phyloP scores from a whole-genome alignment of 1,140 invertebrate genomes.

The Pseudomyrmex concolor region DNA sequence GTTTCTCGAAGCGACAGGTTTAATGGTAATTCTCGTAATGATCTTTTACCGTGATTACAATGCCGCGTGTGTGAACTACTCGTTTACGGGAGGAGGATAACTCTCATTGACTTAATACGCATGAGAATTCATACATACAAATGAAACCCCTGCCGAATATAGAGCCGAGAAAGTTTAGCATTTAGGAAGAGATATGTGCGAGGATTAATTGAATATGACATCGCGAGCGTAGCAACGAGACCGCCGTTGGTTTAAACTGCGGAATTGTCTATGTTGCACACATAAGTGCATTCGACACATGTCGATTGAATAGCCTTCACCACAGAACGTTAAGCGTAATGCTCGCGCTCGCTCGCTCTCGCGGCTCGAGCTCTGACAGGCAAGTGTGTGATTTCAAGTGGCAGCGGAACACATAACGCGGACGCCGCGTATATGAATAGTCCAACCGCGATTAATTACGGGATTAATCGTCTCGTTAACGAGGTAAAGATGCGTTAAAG shows the following conservation, averaged over 20 bases:
- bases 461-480: constrained; percentile 49
- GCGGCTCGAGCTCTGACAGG: constrained; percentile 18
- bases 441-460: constrained; percentile 45
- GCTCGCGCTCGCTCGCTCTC: neutral
- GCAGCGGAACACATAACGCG: neutral
- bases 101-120: neutral
- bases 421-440: constrained; percentile 22
- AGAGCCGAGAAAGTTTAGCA: neutral
- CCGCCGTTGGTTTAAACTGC: constrained; percentile 42
- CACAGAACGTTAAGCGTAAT: constrained; percentile 23
- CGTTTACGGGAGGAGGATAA: too few relatives aligned
- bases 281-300: constrained; percentile 58
- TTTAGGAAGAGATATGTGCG: neutral
- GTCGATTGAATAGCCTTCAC: constrained; percentile 36
- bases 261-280: constrained; percentile 47
- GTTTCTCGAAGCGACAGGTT: too few relatives aligned
- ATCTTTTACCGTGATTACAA: too few relatives aligned
- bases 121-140: neutral
- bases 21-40: too few relatives aligned
- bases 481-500: constrained; percentile 34
- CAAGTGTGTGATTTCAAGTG: constrained; percentile 42
- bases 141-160: neutral
- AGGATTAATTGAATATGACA: constrained; percentile 26
- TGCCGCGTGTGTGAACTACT: too few relatives aligned
- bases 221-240: constrained; percentile 16